Percentiles rank a stretch among this genome's conserved stretches.
Evolutionary conservation across 2,797 vertebrate genomes (phyloP).

Genomic region (Tapera naevia): DNA sequence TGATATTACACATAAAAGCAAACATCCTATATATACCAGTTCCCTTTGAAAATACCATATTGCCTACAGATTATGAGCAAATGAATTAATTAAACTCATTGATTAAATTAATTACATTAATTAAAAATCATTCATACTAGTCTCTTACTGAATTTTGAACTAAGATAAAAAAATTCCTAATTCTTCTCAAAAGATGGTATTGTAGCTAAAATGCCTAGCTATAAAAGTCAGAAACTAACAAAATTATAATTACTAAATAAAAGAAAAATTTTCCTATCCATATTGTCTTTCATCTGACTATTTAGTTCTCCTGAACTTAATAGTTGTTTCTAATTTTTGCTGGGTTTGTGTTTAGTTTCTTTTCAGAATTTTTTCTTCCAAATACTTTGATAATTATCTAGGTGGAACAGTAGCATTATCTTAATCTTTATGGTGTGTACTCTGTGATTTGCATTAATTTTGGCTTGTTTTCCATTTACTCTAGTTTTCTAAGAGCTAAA

Average conservation of each 20-base stretch:
- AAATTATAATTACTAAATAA: background rate
- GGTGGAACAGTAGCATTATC: background rate
- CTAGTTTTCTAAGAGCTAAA: background rate
- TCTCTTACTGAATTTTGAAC: constrained; percentile 27
- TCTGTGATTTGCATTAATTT: background rate
- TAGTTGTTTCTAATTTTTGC: background rate
- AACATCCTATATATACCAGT: background rate
- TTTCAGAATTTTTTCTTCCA: background rate
- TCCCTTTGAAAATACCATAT: background rate
- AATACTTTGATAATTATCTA: background rate
- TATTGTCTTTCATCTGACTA: background rate
- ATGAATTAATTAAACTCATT: background rate
- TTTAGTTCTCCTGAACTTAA: background rate
- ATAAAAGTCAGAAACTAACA: background rate
- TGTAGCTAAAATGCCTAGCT: background rate
- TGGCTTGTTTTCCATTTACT: background rate
- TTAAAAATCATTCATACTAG: constrained; percentile 30
- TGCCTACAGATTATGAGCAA: background rate
- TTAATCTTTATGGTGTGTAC: background rate
- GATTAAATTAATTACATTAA: background rate
- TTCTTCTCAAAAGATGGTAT: constrained; percentile 3
- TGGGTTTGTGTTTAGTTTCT: background rate
- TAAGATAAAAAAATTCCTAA: constrained; percentile 39
- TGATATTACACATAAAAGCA: background rate
- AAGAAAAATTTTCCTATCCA: background rate